These are phyloP conservation scores for Melanogrammus aeglefinus DNA, from an alignment of 2,797 vertebrate species.

Conservation along the genomic window DNA sequence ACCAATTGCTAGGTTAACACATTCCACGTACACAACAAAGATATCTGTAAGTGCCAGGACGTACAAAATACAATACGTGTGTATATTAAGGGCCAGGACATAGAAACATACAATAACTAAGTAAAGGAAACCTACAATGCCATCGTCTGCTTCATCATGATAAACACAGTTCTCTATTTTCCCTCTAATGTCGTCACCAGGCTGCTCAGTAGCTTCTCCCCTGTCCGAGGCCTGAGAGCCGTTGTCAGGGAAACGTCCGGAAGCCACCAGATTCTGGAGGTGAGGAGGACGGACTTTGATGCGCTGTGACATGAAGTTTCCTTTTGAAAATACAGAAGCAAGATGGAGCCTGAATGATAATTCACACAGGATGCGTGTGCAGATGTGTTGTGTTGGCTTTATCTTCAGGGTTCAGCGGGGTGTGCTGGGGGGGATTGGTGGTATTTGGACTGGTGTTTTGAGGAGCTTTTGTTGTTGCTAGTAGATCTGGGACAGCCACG, in stretches of 20 bases:
- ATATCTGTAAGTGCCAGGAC: no score
- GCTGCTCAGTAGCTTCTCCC: constrained; percentile 50
- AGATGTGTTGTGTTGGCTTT: no score
- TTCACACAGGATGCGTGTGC: no score
- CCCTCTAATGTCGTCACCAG: constrained; percentile 29
- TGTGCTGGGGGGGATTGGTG: background rate
- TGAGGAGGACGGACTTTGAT: constrained; percentile 19
- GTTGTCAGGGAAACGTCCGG: constrained; percentile 53
- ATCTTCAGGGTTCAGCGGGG: background rate
- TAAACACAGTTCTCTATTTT: background rate
- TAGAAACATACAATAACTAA: no score
- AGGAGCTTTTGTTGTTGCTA: background rate
- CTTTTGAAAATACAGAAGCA: background rate
- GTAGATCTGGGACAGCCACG: constrained; percentile 69
- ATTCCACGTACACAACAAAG: no score
- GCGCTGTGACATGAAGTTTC: background rate
- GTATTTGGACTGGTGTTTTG: background rate
- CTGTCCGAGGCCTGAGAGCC: constrained; percentile 44
- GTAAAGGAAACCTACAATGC: background rate
- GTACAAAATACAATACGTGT: no score
- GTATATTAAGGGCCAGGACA: no score
- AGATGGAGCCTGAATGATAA: background rate
- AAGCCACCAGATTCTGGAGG: constrained; percentile 63
- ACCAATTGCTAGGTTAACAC: background rate
- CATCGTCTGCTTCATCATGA: background rate